These are phyloP conservation scores for Brachyptera putata DNA, from an alignment of 2,888 invertebrate genomes.

Conservation along the genomic window DNA sequence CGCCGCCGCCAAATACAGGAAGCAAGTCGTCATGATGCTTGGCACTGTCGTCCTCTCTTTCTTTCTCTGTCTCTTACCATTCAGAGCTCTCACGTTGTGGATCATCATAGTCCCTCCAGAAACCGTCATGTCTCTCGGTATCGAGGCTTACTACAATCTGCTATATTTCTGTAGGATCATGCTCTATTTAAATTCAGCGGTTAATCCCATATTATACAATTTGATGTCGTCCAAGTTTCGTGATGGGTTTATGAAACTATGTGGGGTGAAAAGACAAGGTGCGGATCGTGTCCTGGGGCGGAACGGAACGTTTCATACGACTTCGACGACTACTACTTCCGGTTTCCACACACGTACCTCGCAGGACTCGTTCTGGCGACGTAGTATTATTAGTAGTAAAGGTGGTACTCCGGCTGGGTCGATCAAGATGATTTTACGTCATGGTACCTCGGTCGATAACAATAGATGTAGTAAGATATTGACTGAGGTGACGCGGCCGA, in stretches of 20 bases:
- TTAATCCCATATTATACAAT: constrained; percentile 88
- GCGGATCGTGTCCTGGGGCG: constrained; percentile 51
- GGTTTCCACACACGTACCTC: constrained; percentile 51
- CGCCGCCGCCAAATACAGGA: constrained; percentile 45
- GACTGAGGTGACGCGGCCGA: neutral
- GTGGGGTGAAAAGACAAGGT: constrained; percentile 46
- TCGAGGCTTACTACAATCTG: constrained; percentile 77
- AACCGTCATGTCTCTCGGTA: constrained; percentile 57
- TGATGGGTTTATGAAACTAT: constrained; percentile 68
- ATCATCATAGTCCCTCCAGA: constrained; percentile 72
- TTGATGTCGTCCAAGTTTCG: constrained; percentile 90
- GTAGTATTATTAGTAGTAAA: constrained; percentile 36
- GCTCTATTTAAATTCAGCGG: constrained; percentile 85
- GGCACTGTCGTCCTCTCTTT: constrained; percentile 86
- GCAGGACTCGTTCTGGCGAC: constrained; percentile 56
- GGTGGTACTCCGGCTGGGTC: constrained; percentile 6
- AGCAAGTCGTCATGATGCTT: constrained; percentile 76
- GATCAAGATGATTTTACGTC: constrained; percentile 13
- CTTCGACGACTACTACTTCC: constrained; percentile 58
- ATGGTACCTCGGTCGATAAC: neutral
- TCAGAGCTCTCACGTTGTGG: constrained; percentile 83
- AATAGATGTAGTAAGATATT: constrained; percentile 1
- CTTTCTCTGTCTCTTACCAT: constrained; percentile 85
- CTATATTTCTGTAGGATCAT: constrained; percentile 82
- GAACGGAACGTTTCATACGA: constrained; percentile 62